Evolutionary conservation across 2,113 vertebrate genomes (phyloP), one percentile per base, ranked within the genome.

Genomic region (Neolamprologus kungweensis): DNA sequence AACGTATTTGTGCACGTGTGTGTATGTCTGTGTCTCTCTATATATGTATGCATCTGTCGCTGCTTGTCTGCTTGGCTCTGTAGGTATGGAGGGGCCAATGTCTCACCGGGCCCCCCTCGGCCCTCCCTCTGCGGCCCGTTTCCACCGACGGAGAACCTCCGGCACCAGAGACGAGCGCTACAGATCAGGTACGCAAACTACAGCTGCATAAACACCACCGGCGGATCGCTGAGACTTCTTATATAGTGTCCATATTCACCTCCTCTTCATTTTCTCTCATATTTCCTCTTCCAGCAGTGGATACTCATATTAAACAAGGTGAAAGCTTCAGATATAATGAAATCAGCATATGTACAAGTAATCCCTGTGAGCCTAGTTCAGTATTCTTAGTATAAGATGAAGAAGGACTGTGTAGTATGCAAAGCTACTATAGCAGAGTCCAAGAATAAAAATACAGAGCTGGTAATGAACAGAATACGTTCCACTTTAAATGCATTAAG

Each of bases 151-250:
- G 88, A 97, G 99, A 90, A 99, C 99, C 58, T 99, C 99, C 63
- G 99, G 99, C 93, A 99, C 99, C 28, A 97, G 98, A 91, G 98
- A 99, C 92, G 99, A 99, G 57, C 98, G 98, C 92, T 99, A 99
- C 92, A 94, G 98, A 92, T 99, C 99, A 75, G 99, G 98, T 99
- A 92, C 5, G 2, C 23, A 26, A n/a, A 14, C 13, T 3, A 2
- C 45, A 7, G 21, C 26, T 57, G 9, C 16, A 50, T 51, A 7
- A 80, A 54, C 28, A 47, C 37, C 26, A n/a, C 26, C 2, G 0
- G 0, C 4, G 3, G 26, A 21, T 33, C 5, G 14, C 26, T 35
- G 75, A 80, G 75, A 1, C 47, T 78, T 19, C 23, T 31, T 50
- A 31, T 12, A 28, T 47, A 12, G 68, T 19, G 40, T 19, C 23